phyloP scores from a whole-genome alignment of 2,113 vertebrate species.

The Podarcis raffonei region DNA sequence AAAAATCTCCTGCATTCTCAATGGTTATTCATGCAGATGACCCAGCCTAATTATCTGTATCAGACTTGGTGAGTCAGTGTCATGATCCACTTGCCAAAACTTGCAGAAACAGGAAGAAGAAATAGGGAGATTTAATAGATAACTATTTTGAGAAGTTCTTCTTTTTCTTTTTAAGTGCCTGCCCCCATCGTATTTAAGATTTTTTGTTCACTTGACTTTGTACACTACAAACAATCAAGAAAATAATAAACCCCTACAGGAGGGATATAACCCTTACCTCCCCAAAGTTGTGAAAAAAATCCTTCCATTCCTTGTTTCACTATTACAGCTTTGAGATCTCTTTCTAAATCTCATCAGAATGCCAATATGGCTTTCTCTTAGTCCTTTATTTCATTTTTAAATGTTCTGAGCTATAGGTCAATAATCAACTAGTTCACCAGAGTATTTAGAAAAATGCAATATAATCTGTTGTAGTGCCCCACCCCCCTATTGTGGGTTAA shows the following conservation, averaged over 20 bases:
- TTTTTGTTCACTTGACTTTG: constrained; percentile 4
- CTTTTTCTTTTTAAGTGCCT: constrained; percentile 9
- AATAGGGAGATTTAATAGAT: constrained; percentile 25
- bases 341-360: constrained; percentile 4
- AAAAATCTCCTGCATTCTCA: constrained; percentile 50
- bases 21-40: constrained; percentile 41
- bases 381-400: constrained; percentile 26
- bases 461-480: background rate
- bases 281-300: background rate
- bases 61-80: constrained; percentile 3
- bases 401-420: background rate
- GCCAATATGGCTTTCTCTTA: background rate
- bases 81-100: constrained; percentile 23
- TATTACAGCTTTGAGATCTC: constrained; percentile 26
- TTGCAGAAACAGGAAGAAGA: constrained; percentile 11
- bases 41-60: constrained; percentile 61
- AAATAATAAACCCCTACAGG: background rate
- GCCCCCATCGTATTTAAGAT: background rate
- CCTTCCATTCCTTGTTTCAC: constrained; percentile 2
- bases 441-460: constrained; percentile 8
- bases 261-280: background rate
- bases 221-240: constrained; percentile 19
- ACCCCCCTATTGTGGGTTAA: background rate
- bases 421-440: background rate
- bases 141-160: constrained; percentile 27